Base-by-base conservation (phyloP, 1,140 invertebrate genomes). In the Trachymyrmex cornetzi region DNA sequence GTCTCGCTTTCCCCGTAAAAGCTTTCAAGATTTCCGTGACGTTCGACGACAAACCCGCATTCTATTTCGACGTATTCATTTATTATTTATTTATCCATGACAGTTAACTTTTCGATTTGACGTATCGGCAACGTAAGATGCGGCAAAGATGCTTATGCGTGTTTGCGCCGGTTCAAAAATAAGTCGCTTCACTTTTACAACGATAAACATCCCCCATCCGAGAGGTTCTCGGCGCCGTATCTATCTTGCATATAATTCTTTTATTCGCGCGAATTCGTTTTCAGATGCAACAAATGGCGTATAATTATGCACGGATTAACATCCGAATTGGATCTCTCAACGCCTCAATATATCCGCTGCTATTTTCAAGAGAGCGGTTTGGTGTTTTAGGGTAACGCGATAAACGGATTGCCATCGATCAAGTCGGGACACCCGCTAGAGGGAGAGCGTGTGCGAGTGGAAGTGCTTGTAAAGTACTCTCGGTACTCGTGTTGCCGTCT, bases 401-500 rank as follows among this genome's bases (percentile, higher is more conserved):
- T 86, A 86, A 80, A 79, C 77, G 75, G 84, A 69, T 81, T 67
- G 84, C 48, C 77, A 80, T 86, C 84, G 84, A 86, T 59, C 75
- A 80, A 86, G 38, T 77, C 50, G 75, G 86, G 77, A 90, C 86
- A 88, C 89, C 77, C 86, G 88, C 80, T 90, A 88, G 89, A 88
- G 72, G 63, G 77, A 84, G 71, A 77, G 50, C 74, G 79, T 64
- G 38, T 59, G 71, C 86, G 71, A 81, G 81, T 55, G 55, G 81
- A 77, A 61, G 61, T 74, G 86, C 89, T 88, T 87, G 89, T 90
- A 90, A 81, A 81, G 86, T 61, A 64, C 87, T 91, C 90, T 82
- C 74, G 72, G 82, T 88, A 88, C 89, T 88, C 84, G 82, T 90
- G 87, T 87, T 90, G 72, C 77, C 82, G 75, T 90, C 84, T 90